These are phyloP conservation scores for Drosophila stalkeri DNA, from an alignment of 2,888 invertebrate species.

Conservation along the genomic window DNA sequence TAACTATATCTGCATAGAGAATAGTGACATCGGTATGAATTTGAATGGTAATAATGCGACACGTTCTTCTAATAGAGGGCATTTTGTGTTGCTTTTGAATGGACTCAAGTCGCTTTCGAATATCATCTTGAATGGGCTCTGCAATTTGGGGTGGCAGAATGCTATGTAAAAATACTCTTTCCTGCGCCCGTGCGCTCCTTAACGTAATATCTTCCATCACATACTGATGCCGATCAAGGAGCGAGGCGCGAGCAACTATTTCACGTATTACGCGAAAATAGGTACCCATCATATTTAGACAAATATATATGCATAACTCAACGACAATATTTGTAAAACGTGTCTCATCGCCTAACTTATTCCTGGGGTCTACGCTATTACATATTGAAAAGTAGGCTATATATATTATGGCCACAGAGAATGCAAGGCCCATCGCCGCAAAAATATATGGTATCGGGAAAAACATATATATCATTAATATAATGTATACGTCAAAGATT, in stretches of 20 bases:
- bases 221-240: conserved; percentile 60
- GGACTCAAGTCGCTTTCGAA: conserved; percentile 78
- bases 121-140: conserved; percentile 87
- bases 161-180: conserved; percentile 88
- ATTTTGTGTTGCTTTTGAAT: background rate
- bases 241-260: conserved; percentile 58
- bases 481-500: conserved; percentile 50
- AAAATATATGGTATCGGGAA: conserved; percentile 48
- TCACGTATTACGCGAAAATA: conserved; percentile 52
- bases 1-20: conserved; percentile 96
- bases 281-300: conserved; percentile 52
- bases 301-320: conserved; percentile 24
- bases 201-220: conserved; percentile 47
- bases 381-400: conserved; percentile 5
- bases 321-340: conserved; percentile 4
- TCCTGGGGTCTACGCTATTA: background rate
- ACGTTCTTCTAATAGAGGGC: background rate
- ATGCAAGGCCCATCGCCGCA: conserved; percentile 36
- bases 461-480: conserved; percentile 57
- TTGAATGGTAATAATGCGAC: conserved; percentile 88
- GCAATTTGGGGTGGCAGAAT: conserved; percentile 95
- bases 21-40: conserved; percentile 95
- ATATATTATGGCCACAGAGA: conserved; percentile 18
- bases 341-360: background rate
- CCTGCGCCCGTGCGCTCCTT: conserved; percentile 41